Evolutionary conservation across 1,140 invertebrate species (phyloP), one percentile per base, ranked within the genome.

Genomic region (Scaptomyza graminum): DNA sequence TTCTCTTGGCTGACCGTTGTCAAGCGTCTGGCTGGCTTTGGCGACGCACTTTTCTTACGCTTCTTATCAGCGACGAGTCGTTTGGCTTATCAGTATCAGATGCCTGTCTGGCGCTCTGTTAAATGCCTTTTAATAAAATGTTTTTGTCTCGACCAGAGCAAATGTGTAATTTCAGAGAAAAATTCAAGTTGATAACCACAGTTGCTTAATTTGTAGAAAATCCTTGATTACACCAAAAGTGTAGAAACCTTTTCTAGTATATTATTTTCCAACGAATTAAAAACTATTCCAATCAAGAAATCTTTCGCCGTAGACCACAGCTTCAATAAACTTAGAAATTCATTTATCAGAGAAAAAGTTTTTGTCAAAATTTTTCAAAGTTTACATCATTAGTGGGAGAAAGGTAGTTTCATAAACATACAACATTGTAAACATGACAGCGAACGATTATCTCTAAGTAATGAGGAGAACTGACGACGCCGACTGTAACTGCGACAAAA

Each of bases 371-470:
- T 28, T 75, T 85, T 78, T 78, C 74, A 55, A 41, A 8, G n/a
- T 25, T 78, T 78, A 78, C 82, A 87, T 82, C 70, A 78, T 72
- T 41, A 56, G 61, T 51, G 57, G 13, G 72, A 13, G 61, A 71
- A 50, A 73, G 62, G 69, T 16, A 22, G 16, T 16, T 41, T n/a
- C 52, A 47, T 43, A 64, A 2, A n/a, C 37, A 64, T 51, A 52
- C 28, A 9, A 34, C 31, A 34, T 84, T 85, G 80, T 76, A 85
- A 64, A 25, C 51, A 44, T 65, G 44, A 51, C 57, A 39, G 63
- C 50, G 28, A 34, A 54, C 49, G 74, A 87, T 87, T 87, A 87
- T 87, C 77, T 87, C 69, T 67, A 47, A 72, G 50, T 61, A 44
- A 57, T 65, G 63, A 55, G 44, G 44, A 47, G 76, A 55, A 69